Percentiles rank a stretch among this genome's conserved stretches.
Evolutionary conservation across 1,140 invertebrate genomes (phyloP).

Genomic region (Orussus abietinus): DNA sequence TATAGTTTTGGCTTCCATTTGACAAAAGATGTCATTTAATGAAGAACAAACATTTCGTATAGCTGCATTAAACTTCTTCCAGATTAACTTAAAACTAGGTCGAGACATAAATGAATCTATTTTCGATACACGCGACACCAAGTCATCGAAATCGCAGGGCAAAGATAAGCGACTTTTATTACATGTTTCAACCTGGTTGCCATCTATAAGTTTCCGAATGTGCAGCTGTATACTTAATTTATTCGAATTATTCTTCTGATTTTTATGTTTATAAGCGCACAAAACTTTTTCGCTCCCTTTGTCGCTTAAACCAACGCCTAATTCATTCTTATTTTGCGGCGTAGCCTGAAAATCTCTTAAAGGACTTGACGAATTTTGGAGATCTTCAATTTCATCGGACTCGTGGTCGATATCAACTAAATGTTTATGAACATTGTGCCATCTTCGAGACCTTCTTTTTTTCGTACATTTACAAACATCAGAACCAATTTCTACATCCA

Average conservation of each 20-base stretch:
- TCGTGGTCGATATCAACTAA: too few species aligned
- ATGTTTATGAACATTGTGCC: too few species aligned
- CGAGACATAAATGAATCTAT: conserved; percentile 16
- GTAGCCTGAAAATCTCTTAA: conserved; percentile 4
- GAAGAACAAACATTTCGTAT: conserved; percentile 23
- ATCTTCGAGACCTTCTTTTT: neutral
- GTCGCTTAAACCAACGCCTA: too few species aligned
- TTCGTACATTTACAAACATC: neutral
- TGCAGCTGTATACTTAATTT: too few species aligned
- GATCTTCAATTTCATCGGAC: too few species aligned
- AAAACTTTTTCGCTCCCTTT: too few species aligned
- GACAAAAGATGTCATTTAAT: conserved; percentile 21
- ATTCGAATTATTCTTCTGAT: too few species aligned
- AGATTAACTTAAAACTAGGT: conserved; percentile 16
- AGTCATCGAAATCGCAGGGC: conserved; percentile 23
- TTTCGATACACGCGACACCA: conserved; percentile 21
- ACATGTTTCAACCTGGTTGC: too few species aligned
- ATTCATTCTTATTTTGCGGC: too few species aligned
- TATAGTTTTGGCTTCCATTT: conserved; percentile 8
- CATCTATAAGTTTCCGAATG: too few species aligned
- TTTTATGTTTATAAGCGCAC: too few species aligned
- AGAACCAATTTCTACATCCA: conserved; percentile 21
- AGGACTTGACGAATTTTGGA: too few species aligned
- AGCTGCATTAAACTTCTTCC: conserved; percentile 17
- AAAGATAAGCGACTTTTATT: conserved; percentile 15